Conservation (phyloP, 2,797 vertebrate genomes). For the Pipistrellus kuhlii region DNA sequence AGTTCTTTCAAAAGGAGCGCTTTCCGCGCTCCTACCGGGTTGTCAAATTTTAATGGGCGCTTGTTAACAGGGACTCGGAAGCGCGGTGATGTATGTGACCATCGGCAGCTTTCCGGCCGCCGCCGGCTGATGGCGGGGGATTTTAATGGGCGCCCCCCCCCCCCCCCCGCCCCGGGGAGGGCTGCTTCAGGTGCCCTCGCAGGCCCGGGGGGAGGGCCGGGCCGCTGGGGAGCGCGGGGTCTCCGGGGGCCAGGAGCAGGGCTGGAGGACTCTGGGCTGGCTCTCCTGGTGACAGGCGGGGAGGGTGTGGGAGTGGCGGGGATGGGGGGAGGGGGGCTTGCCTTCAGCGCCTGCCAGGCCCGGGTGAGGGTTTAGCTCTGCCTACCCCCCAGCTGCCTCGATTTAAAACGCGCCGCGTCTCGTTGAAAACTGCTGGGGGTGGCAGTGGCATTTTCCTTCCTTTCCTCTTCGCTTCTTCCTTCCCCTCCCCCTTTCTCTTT, state of each 20-base stretch:
- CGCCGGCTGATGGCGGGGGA: conserved; percentile 50
- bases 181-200: conserved; percentile 77
- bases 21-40: conserved; percentile 75
- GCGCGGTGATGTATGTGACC: conserved; percentile 85
- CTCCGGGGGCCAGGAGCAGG: neutral
- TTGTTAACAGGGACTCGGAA: conserved; percentile 82
- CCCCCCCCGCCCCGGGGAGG: conserved; percentile 63
- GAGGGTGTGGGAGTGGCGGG: neutral
- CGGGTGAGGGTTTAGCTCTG: neutral
- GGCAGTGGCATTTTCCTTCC: neutral
- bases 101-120: conserved; percentile 80
- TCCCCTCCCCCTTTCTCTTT: neutral
- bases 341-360: conserved; percentile 60
- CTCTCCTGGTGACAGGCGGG: neutral
- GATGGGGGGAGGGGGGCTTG: accelerated
- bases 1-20: neutral
- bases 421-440: accelerated
- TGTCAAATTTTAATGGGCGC: conserved; percentile 84
- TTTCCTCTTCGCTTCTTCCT: neutral
- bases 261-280: neutral
- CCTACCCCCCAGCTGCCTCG: neutral
- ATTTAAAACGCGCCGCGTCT: neutral
- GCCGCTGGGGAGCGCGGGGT: accelerated
- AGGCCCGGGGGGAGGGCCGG: neutral
- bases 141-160: conserved; percentile 81